Base-by-base conservation (phyloP, 2,888 invertebrate species). In the Carpatolechia fugitivella region DNA sequence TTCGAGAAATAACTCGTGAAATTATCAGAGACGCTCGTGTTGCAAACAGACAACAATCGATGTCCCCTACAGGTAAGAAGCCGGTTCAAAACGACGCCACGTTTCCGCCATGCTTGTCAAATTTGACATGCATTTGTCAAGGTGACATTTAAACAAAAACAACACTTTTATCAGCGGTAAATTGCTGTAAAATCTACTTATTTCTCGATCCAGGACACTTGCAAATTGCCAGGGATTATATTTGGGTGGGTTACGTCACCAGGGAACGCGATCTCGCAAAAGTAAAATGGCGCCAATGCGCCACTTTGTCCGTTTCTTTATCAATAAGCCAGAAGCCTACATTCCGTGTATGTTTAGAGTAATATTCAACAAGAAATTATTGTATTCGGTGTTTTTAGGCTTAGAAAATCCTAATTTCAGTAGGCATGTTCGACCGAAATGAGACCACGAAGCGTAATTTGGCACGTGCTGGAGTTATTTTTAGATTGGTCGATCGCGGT, bases 71-170 rank as follows among this genome's bases (percentile, higher is more conserved):
- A 85, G 89, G 90, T 90, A 78, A 54, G 72, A 72, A 68, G 70
- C 71, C 69, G 71, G 70, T 56, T 75, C 74, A 78, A 82, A 81
- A 80, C 82, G 89, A 90, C 89, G 90, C 89, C 90, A 90, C 90
- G 90, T 89, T 90, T 88, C 85, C 84, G 88, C 89, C 89, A 88
- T 86, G 79, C 83, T 82, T 90, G 91, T 90, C 91, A 91, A 77
- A 78, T 48, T 80, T 91, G 91, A 91, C 91, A 70, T 78, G 67
- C 82, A 16, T 83, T 85, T 78, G 91, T 91, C 91, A 91, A 89
- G 85, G 83, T 91, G 91, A 91, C 91, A 90, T 85, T 69, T 77
- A 77, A 73, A 86, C 68, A 76, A 89, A 88, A 89, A 87, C 89
- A 90, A 85, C 64, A 70, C 74, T 70, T 75, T 77, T 80, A 74